Evolutionary conservation across 1,140 invertebrate species (phyloP), one percentile per base, ranked within the genome.

Genomic region (Neodiprion pinetum): DNA sequence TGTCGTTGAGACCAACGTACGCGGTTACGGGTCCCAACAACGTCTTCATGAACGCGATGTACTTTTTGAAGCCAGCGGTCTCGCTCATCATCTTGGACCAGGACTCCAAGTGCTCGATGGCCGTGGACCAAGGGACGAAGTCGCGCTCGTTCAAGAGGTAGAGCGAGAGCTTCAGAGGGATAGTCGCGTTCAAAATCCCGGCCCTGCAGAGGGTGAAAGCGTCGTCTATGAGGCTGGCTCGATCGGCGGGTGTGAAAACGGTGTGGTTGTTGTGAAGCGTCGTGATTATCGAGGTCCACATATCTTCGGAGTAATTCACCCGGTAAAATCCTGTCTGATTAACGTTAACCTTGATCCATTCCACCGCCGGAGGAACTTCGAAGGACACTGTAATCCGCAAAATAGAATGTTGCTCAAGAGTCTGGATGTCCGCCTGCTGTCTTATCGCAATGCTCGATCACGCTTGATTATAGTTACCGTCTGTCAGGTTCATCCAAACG

Each of bases 271-370:
- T 90, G 49, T 91, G 86, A 5, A 97, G 87, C 23, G 93, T 91
- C 11, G 90, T 82, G 61, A 95, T 95, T 14, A 97, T 88, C 9
- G 90, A 88, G 0, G 90, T 85, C 96, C 96, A 97, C 86, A 93
- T 93, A 0, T 91, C 90, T 1, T 92, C 90, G 48, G 96, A 94
- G 85, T 97, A 98, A 74, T 94, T 93, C 0, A 97, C 96, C 28
- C 96, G 90, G 85, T 96, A 97, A 81, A 96, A 96, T 1, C 96
- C 96, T 17, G 92, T 93, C 85, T 96, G 94, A 80, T 96, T 94
- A n/a, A 94, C 90, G 86, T 97, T 97, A 40, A 93, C 93, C 87
- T 97, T 97, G 67, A 97, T 92, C 93, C 95, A 97, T 66, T 92
- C 90, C 0, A 93, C 89, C 66, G 90, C 89, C 61, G 88, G 84